phyloP scores from a whole-genome alignment of 2,888 invertebrate genomes.

The Drosophila eohydei region DNA sequence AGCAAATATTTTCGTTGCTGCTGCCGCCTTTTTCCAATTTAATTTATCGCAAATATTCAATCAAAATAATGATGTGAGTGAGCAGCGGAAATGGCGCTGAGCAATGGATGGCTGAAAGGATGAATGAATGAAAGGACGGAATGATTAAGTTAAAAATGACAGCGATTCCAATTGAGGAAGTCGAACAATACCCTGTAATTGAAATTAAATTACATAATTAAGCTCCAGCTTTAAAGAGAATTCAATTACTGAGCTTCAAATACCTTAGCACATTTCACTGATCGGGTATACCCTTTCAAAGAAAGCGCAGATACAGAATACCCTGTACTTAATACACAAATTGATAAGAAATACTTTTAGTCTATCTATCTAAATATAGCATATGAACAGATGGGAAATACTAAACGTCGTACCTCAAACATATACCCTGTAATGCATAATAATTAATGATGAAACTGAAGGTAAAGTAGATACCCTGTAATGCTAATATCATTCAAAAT shows the following conservation, averaged over 20 bases:
- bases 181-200: constrained; percentile 22
- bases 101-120: constrained; percentile 23
- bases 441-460: neutral
- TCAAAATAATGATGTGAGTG: constrained; percentile 74
- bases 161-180: constrained; percentile 15
- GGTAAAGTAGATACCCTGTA: neutral
- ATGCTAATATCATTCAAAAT: neutral
- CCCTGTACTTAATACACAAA: neutral
- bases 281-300: neutral
- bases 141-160: constrained; percentile 21
- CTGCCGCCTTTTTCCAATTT: constrained; percentile 69
- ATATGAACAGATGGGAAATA: neutral
- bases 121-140: constrained; percentile 31
- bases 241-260: neutral
- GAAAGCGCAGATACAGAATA: neutral
- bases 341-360: neutral
- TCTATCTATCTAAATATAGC: too few species aligned
- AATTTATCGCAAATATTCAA: constrained; percentile 82
- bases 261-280: neutral
- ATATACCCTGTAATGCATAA: neutral
- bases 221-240: neutral
- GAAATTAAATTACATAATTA: constrained; percentile 5
- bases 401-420: neutral
- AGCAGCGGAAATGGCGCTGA: constrained; percentile 53
- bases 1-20: constrained; percentile 62